phyloP scores from a whole-genome alignment of 1,140 invertebrate genomes.

The Zaprionus camerounensis region DNA sequence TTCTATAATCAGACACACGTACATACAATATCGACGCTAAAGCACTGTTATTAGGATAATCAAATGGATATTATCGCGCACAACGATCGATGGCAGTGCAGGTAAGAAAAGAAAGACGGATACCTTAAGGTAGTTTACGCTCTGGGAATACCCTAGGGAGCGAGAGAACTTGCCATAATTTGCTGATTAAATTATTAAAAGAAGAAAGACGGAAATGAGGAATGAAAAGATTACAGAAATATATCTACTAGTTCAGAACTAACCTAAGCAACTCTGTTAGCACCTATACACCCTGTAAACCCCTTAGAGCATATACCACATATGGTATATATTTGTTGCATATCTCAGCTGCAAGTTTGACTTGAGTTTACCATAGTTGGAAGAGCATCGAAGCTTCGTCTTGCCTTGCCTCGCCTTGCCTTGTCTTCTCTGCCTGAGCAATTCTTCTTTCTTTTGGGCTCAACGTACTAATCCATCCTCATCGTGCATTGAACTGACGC shows the following conservation, averaged over 20 bases:
- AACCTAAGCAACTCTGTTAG: too few relatives aligned
- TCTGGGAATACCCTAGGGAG: slow-evolving; percentile 28
- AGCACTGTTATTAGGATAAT: slow-evolving; percentile 84
- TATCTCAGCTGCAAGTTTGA: too few relatives aligned
- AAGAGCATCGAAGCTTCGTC: slow-evolving; percentile 50
- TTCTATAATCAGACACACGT: slow-evolving; percentile 84
- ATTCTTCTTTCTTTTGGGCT: slow-evolving; percentile 20
- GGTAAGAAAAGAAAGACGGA: slow-evolving; percentile 6
- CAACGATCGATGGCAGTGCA: slow-evolving; percentile 61
- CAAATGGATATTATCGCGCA: slow-evolving; percentile 84
- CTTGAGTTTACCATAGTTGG: too few relatives aligned
- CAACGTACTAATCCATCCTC: slow-evolving; percentile 69
- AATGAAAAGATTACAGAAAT: too few relatives aligned
- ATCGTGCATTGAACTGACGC: slow-evolving; percentile 66
- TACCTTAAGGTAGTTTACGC: background rate
- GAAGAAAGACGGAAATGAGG: background rate
- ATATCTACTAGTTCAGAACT: too few relatives aligned
- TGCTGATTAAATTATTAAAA: slow-evolving; percentile 3
- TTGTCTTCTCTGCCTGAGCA: slow-evolving; percentile 2
- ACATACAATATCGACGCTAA: slow-evolving; percentile 84
- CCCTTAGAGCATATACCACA: too few relatives aligned
- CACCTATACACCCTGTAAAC: too few relatives aligned
- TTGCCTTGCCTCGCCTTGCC: background rate
- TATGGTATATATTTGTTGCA: too few relatives aligned
- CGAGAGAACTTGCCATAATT: background rate